These are phyloP conservation scores for Chymomyza caudatula DNA, from an alignment of 2,888 invertebrate species.

Conservation along the genomic window DNA sequence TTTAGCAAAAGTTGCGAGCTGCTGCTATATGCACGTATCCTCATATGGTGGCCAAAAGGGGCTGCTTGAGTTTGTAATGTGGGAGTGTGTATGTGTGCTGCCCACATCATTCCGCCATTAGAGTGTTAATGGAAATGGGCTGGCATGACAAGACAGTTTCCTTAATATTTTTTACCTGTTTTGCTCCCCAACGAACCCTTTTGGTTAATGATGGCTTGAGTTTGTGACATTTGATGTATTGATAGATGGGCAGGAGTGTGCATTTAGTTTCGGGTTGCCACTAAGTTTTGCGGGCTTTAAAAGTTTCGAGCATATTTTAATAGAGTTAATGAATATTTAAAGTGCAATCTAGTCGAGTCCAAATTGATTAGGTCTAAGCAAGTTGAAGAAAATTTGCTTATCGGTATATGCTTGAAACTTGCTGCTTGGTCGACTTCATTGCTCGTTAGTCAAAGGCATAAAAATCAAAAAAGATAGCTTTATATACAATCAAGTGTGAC, in stretches of 20 bases:
- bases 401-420: not conserved
- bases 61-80: slow-evolving; percentile 21
- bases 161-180: slow-evolving; percentile 44
- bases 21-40: not conserved
- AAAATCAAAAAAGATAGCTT: not conserved
- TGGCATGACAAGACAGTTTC: slow-evolving; percentile 47
- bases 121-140: slow-evolving; percentile 54
- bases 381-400: not conserved
- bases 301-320: not conserved
- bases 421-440: not conserved
- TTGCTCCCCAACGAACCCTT: slow-evolving; percentile 57
- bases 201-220: slow-evolving; percentile 62
- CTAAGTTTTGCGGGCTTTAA: no score
- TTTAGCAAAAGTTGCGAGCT: slow-evolving; percentile 40
- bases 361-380: not conserved
- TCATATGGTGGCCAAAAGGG: not conserved
- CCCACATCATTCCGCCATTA: not conserved
- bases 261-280: no score
- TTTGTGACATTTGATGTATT: slow-evolving; percentile 45
- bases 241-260: not conserved
- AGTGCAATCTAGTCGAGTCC: not conserved
- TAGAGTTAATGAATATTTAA: not conserved
- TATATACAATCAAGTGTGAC: not conserved
- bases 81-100: slow-evolving; percentile 4
- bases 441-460: slow-evolving; percentile 1